Percentiles rank a stretch among this genome's conserved stretches.
phyloP scores from a whole-genome alignment of 2,797 vertebrate genomes.

The Sarcoramphus papa region DNA sequence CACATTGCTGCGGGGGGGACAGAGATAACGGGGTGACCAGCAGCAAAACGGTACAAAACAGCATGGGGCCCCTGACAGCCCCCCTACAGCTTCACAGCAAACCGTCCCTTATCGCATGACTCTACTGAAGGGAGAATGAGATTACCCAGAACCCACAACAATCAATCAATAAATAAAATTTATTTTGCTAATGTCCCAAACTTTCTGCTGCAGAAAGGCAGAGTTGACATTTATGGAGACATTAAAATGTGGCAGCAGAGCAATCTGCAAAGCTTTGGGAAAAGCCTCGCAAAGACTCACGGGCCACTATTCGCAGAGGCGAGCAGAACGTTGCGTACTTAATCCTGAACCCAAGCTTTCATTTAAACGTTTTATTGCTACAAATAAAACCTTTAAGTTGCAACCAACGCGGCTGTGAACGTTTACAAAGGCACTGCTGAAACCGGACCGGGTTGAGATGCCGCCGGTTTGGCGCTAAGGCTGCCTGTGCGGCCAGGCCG shows the following conservation, averaged over 20 bases:
- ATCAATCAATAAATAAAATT: too few relatives aligned
- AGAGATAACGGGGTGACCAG: too few relatives aligned
- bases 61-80: accelerated
- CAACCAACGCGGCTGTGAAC: background rate
- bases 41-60: background rate
- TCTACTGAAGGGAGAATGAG: background rate
- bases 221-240: too few relatives aligned
- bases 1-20: accelerated
- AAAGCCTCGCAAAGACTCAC: accelerated
- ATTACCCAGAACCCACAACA: background rate
- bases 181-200: background rate
- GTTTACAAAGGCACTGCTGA: background rate
- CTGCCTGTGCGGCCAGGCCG: background rate
- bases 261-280: background rate
- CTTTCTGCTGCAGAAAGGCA: background rate
- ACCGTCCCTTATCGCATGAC: accelerated
- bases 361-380: background rate
- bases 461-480: background rate
- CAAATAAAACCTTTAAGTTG: background rate
- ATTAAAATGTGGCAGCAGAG: too few relatives aligned
- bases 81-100: background rate
- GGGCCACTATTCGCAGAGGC: too few relatives aligned
- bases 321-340: accelerated
- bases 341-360: background rate
- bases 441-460: accelerated